Evolutionary conservation across 2,888 invertebrate species (phyloP).

Genomic region (Drosophila eohydei): DNA sequence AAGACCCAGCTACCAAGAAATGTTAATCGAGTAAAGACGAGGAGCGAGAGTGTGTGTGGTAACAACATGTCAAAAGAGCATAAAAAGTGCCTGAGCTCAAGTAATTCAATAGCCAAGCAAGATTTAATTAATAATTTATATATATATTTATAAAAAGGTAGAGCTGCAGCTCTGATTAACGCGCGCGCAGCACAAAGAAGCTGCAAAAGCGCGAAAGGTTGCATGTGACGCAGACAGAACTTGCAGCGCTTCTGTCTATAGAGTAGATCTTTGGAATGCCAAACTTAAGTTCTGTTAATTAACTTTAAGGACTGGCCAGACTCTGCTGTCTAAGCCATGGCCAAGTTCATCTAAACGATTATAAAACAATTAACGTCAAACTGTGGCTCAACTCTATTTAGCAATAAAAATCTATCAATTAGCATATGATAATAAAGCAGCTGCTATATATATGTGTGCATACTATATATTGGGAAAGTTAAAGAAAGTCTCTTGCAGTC

Average conservation of each 20-base stretch:
- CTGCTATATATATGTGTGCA: background rate
- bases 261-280: background rate
- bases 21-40: conserved; percentile 14
- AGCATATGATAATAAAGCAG: conserved; percentile 29
- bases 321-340: background rate
- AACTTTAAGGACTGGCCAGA: background rate
- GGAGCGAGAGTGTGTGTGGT: background rate
- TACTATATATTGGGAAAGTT: background rate
- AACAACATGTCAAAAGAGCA: conserved; percentile 12
- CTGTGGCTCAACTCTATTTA: conserved; percentile 13
- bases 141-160: conserved; percentile 1
- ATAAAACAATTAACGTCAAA: conserved; percentile 31
- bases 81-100: conserved; percentile 18
- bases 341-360: conserved; percentile 16
- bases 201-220: conserved; percentile 2
- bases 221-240: background rate
- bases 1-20: conserved; percentile 20
- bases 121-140: conserved; percentile 19
- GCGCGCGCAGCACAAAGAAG: background rate
- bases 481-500: conserved; percentile 22
- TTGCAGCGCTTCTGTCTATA: background rate
- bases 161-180: conserved; percentile 4
- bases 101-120: conserved; percentile 7
- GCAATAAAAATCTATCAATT: conserved; percentile 51
- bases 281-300: background rate